phyloP scores from a whole-genome alignment of 2,113 vertebrate genomes.

The Brienomyrus brachyistius region DNA sequence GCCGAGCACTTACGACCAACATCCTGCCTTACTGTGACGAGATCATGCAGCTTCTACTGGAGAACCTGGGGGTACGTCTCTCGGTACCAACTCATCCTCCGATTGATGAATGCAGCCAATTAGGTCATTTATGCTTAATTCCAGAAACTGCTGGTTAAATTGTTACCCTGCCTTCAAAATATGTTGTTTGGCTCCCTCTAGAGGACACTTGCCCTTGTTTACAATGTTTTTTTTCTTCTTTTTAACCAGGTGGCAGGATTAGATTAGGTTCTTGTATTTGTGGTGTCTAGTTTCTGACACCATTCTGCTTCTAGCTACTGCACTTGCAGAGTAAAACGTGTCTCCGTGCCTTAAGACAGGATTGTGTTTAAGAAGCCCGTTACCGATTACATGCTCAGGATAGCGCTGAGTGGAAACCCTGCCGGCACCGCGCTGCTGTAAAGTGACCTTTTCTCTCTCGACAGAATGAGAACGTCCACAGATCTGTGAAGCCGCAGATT shows the following conservation, averaged over 20 bases:
- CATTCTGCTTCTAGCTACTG: neutral
- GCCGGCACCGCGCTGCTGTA: neutral
- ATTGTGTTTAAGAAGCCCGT: neutral
- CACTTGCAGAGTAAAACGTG: neutral
- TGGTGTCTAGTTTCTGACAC: neutral
- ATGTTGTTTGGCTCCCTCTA: neutral
- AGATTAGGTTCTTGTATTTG: neutral
- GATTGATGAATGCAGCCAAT: neutral
- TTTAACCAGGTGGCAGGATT: neutral
- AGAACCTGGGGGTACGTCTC: constrained; percentile 88
- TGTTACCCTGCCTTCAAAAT: neutral
- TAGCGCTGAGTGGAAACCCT: neutral
- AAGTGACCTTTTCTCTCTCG: neutral
- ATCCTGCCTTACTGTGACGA: constrained; percentile 94
- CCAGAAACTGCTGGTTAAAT: neutral
- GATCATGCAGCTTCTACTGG: constrained; percentile 94
- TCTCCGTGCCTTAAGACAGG: neutral
- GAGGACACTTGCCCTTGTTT: neutral
- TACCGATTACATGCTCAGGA: neutral
- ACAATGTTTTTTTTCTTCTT: neutral
- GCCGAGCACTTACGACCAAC: constrained; percentile 85
- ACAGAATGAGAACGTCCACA: constrained; percentile 94
- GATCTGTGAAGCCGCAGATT: constrained; percentile 97
- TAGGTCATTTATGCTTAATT: neutral
- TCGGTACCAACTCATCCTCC: too few species aligned